Percentiles rank a stretch among this genome's conserved stretches.
Evolutionary conservation across 2,113 vertebrate species (phyloP).

Genomic region (Megaceryle torquata): DNA sequence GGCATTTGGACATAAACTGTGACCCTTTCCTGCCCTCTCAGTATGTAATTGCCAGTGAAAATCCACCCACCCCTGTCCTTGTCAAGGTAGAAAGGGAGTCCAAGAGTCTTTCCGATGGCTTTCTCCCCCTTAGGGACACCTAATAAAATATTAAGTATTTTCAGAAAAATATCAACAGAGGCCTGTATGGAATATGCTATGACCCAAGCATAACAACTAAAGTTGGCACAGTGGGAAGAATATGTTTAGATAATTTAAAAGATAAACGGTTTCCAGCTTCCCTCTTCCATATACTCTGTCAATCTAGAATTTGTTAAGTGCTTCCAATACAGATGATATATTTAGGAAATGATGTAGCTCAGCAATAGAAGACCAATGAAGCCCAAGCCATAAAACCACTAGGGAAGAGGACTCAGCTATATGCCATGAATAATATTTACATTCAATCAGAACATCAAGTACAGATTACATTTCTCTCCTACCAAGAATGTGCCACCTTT

Average conservation of each 20-base stretch:
- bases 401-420: slow-evolving; percentile 82
- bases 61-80: background rate
- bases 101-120: background rate
- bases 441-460: slow-evolving; percentile 75
- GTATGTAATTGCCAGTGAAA: background rate
- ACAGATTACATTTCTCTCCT: slow-evolving; percentile 75
- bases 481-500: slow-evolving; percentile 74
- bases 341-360: slow-evolving; percentile 83
- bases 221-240: slow-evolving; percentile 79
- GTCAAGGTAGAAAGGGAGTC: background rate
- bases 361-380: slow-evolving; percentile 86
- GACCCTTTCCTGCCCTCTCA: background rate
- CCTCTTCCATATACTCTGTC: slow-evolving; percentile 82
- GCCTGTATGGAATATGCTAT: slow-evolving; percentile 76
- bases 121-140: background rate
- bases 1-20: background rate
- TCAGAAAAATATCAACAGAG: slow-evolving; percentile 78
- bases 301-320: slow-evolving; percentile 86
- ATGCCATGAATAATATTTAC: slow-evolving; percentile 83
- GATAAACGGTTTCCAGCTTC: slow-evolving; percentile 83
- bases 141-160: slow-evolving; percentile 50
- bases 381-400: slow-evolving; percentile 83
- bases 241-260: slow-evolving; percentile 88
- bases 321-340: slow-evolving; percentile 83
- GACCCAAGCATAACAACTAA: slow-evolving; percentile 83